Percentiles rank a stretch among this genome's conserved stretches.
Evolutionary conservation across 2,113 vertebrate genomes (phyloP).

Genomic region (Clinocottus analis): DNA sequence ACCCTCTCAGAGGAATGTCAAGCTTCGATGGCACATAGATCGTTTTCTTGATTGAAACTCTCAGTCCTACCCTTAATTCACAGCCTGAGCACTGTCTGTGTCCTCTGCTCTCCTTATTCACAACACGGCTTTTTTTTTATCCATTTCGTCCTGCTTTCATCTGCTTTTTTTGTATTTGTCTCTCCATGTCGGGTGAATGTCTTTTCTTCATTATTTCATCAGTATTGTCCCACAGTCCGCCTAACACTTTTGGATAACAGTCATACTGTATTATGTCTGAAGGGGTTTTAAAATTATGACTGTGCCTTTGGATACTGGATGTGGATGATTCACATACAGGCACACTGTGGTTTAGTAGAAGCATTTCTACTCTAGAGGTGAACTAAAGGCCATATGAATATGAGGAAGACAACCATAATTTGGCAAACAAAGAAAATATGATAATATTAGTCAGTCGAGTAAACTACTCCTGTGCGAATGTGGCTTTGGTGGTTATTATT

Average conservation of each 20-base stretch:
- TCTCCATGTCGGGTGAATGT: slow-evolving; percentile 3
- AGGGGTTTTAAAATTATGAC: slow-evolving; percentile 10
- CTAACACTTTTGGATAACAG: background rate
- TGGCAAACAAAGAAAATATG: no score
- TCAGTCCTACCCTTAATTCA: background rate
- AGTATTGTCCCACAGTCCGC: slow-evolving; percentile 14
- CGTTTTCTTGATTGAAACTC: slow-evolving; percentile 30
- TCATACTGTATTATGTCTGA: slow-evolving; percentile 2
- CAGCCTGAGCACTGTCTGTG: background rate
- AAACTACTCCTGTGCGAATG: no score
- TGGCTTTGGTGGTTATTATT: no score
- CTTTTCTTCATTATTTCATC: slow-evolving; percentile 34
- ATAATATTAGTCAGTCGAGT: no score
- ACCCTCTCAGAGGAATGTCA: background rate
- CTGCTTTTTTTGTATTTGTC: background rate
- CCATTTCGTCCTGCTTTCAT: slow-evolving; percentile 28
- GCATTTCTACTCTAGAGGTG: background rate
- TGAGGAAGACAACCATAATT: background rate
- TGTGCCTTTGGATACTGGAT: slow-evolving; percentile 4
- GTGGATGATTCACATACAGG: background rate
- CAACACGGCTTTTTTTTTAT: background rate
- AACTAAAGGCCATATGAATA: slow-evolving; percentile 25
- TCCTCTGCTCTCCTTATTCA: slow-evolving; percentile 10
- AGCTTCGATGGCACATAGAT: slow-evolving; percentile 9
- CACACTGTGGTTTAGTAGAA: background rate